phyloP scores from a whole-genome alignment of 2,888 invertebrate species.

The Brenthis hecate region DNA sequence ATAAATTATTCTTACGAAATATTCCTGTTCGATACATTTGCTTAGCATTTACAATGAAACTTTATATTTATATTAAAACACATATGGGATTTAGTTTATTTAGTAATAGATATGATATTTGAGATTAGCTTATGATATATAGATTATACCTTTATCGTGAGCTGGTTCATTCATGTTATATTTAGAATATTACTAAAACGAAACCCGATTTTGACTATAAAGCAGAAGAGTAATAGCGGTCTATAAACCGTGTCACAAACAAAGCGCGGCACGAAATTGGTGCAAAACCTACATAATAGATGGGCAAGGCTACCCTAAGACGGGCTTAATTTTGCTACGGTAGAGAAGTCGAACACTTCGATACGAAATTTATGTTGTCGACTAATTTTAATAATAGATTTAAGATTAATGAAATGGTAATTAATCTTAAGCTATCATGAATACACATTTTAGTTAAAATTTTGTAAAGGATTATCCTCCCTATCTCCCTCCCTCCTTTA shows the following conservation, averaged over 20 bases:
- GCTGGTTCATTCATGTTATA: constrained; percentile 15
- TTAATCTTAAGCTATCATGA: background rate
- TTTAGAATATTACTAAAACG: constrained; percentile 24
- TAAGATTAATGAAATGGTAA: constrained; percentile 31
- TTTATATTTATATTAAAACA: too few relatives aligned
- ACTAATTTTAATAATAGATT: constrained; percentile 57
- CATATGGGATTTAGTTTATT: too few relatives aligned
- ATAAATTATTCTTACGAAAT: too few relatives aligned
- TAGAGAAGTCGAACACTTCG: constrained; percentile 50
- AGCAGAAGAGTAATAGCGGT: constrained; percentile 49
- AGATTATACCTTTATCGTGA: background rate
- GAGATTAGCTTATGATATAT: too few relatives aligned
- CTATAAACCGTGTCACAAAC: constrained; percentile 57
- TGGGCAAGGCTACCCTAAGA: constrained; percentile 55
- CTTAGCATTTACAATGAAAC: too few relatives aligned
- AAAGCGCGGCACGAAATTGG: constrained; percentile 54
- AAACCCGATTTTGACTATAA: constrained; percentile 41
- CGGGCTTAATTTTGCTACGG: constrained; percentile 61
- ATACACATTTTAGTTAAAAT: background rate
- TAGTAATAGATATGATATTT: too few relatives aligned
- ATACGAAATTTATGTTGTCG: constrained; percentile 63
- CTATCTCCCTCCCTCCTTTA: too few relatives aligned
- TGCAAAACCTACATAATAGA: constrained; percentile 65
- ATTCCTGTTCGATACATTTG: too few relatives aligned
- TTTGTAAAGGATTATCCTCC: background rate